These are phyloP conservation scores for Rhinella marina DNA, from an alignment of 2,797 vertebrate genomes.

Conservation along the genomic window DNA sequence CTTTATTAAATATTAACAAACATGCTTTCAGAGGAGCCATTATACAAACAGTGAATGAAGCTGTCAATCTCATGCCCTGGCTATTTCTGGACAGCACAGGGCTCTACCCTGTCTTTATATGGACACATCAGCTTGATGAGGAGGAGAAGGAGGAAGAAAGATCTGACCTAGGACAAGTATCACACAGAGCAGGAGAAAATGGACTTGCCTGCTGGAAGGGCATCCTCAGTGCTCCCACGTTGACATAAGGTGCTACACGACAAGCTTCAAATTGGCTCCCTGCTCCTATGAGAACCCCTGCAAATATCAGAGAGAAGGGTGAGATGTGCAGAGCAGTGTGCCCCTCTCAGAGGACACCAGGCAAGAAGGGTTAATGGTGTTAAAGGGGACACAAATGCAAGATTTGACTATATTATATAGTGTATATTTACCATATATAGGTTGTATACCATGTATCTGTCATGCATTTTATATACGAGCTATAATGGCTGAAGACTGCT, in stretches of 20 bases:
- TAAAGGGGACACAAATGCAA: background rate
- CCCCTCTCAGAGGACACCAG: background rate
- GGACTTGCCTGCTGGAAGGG: conserved; percentile 98
- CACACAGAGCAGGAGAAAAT: background rate
- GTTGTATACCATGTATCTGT: background rate
- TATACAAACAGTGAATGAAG: conserved; percentile 25
- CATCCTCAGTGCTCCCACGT: conserved; percentile 96
- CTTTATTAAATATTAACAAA: conserved; percentile 55
- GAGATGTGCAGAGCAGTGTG: conserved; percentile 25
- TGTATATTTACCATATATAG: background rate
- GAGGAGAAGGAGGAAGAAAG: background rate
- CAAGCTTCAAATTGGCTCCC: conserved; percentile 98
- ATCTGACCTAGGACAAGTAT: background rate
- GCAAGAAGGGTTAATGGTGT: background rate
- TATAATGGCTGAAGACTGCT: background rate
- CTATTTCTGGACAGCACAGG: conserved; percentile 14
- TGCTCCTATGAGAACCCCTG: conserved; percentile 96
- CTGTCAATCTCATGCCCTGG: background rate
- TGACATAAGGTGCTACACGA: conserved; percentile 97
- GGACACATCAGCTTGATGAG: background rate
- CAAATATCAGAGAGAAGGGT: conserved; percentile 61
- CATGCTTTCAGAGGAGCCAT: conserved; percentile 50
- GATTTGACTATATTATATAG: background rate
- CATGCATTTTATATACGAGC: background rate
- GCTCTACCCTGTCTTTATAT: conserved; percentile 10